These are phyloP conservation scores for Drosophila hamatofila DNA, from an alignment of 2,888 invertebrate species.

Conservation along the genomic window DNA sequence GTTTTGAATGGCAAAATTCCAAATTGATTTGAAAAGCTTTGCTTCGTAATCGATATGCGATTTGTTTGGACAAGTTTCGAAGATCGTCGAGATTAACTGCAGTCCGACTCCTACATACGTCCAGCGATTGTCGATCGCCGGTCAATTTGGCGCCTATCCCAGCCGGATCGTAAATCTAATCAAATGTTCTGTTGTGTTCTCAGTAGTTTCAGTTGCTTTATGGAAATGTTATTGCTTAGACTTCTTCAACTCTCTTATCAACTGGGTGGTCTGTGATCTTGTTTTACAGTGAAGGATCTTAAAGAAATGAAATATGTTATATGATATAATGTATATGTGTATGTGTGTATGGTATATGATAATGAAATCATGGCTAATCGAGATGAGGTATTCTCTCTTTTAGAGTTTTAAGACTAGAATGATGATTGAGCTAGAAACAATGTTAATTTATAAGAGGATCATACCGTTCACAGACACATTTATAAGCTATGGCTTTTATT, in stretches of 20 bases:
- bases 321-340: not conserved
- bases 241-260: not conserved
- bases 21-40: not conserved
- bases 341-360: not conserved
- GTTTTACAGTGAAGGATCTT: not conserved
- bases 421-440: too few relatives aligned
- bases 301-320: not conserved
- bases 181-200: conserved; percentile 21
- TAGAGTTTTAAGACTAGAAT: not conserved
- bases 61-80: conserved; percentile 34
- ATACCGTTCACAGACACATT: too few relatives aligned
- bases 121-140: not conserved
- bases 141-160: conserved; percentile 39
- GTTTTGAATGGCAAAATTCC: conserved; percentile 22
- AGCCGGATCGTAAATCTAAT: conserved; percentile 39
- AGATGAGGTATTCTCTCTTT: too few relatives aligned
- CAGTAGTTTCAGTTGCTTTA: conserved; percentile 10
- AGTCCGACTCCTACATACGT: conserved; percentile 10
- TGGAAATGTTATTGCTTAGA: not conserved
- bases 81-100: conserved; percentile 14
- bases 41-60: conserved; percentile 59
- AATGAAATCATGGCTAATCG: not conserved
- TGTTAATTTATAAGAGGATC: too few relatives aligned
- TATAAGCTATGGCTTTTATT: too few relatives aligned
- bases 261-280: conserved; percentile 37